Percentiles rank a stretch among this genome's conserved stretches.
Conservation (phyloP, 1,140 invertebrate genomes). For the Euglossa dilemma region DNA sequence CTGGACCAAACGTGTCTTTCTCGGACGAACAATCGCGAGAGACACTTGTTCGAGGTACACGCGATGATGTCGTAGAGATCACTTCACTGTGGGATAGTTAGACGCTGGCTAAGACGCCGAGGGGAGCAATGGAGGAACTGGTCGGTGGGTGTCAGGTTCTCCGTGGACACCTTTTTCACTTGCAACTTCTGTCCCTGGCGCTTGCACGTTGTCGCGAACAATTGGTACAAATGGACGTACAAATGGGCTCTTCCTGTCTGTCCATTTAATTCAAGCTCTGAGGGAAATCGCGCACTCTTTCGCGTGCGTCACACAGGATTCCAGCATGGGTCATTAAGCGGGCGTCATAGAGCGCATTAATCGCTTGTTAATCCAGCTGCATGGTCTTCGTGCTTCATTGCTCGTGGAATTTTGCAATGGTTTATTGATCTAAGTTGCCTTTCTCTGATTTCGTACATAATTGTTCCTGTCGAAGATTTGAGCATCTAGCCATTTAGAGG, state of each 20-base stretch:
- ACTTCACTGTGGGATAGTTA: not conserved
- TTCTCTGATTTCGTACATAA: not conserved
- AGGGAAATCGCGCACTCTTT: conserved; percentile 28
- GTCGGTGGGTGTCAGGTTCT: too few relatives aligned
- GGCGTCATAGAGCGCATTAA: conserved; percentile 34
- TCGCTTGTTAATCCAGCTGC: conserved; percentile 25
- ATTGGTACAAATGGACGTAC: conserved; percentile 1
- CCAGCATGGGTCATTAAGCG: conserved; percentile 24
- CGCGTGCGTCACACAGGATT: not conserved
- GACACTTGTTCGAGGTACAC: not conserved
- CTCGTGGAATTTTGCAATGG: too few relatives aligned
- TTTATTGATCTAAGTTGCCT: too few relatives aligned
- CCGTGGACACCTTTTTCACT: not conserved
- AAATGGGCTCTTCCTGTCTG: conserved; percentile 16
- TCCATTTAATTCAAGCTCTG: conserved; percentile 31
- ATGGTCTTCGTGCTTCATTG: conserved; percentile 4
- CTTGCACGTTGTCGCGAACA: not conserved
- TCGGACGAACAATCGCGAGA: too few relatives aligned
- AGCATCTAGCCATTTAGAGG: too few relatives aligned
- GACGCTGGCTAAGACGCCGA: not conserved
- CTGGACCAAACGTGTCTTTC: too few relatives aligned
- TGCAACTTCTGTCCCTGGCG: too few relatives aligned
- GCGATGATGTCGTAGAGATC: not conserved
- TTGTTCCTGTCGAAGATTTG: too few relatives aligned
- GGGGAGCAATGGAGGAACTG: not conserved